A percentile compares a stretch with the other conserved stretches of the same genome.
Conservation (phyloP, 2,888 invertebrate species). For the Elegia similella region DNA sequence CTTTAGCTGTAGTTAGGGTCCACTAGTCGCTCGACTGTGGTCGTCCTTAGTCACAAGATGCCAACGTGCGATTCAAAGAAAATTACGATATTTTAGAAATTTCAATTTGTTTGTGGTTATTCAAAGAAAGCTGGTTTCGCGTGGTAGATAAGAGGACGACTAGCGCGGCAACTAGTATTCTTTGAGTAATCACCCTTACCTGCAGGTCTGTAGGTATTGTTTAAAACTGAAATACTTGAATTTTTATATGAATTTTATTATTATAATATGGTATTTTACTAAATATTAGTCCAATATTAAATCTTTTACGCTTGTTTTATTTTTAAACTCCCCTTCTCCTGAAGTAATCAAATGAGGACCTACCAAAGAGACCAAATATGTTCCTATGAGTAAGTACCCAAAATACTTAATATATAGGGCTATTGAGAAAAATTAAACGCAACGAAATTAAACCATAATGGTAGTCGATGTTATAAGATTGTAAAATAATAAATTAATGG, state of each 20-base stretch:
- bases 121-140: conserved; percentile 1
- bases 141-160: neutral
- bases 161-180: neutral
- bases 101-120: conserved; percentile 11
- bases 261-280: conserved; percentile 80
- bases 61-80: conserved; percentile 12
- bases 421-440: too few relatives aligned
- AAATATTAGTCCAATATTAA: conserved; percentile 81
- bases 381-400: too few relatives aligned
- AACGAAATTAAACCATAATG: too few relatives aligned
- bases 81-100: conserved; percentile 11
- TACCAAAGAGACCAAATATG: too few relatives aligned
- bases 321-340: conserved; percentile 29
- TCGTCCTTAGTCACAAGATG: conserved; percentile 15
- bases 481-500: too few relatives aligned
- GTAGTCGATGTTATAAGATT: too few relatives aligned
- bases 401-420: too few relatives aligned
- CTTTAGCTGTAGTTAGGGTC: conserved; percentile 12
- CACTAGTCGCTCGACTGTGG: conserved; percentile 5
- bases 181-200: conserved; percentile 17
- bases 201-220: conserved; percentile 62
- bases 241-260: conserved; percentile 81
- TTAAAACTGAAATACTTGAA: conserved; percentile 76
- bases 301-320: conserved; percentile 71
- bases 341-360: neutral